These are phyloP conservation scores for Calosoma granatense DNA, from an alignment of 1,140 invertebrate genomes.

Conservation along the genomic window DNA sequence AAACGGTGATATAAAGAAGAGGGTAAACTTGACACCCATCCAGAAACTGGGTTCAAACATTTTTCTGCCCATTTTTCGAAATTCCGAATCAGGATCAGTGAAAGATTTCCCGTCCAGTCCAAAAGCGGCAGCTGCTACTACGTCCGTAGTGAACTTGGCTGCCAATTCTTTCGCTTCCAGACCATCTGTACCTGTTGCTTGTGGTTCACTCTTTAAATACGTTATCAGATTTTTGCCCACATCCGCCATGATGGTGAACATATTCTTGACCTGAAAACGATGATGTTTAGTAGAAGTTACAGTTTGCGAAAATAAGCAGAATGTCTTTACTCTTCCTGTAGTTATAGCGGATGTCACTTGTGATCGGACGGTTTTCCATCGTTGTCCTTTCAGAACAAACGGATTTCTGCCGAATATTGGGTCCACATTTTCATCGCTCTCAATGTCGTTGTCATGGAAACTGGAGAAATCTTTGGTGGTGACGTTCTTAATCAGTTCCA, in stretches of 20 bases:
- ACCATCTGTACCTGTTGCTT: conserved; percentile 9
- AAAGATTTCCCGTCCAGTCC: conserved; percentile 23
- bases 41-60: neutral
- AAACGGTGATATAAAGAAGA: neutral
- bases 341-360: neutral
- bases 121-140: conserved; percentile 22
- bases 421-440: conserved; percentile 27
- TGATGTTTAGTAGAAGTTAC: conserved; percentile 21
- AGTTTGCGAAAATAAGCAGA: neutral
- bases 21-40: neutral
- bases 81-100: conserved; percentile 19
- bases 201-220: conserved; percentile 12
- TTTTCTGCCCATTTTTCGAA: conserved; percentile 14
- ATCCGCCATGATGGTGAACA: conserved; percentile 17
- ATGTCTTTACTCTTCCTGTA: neutral
- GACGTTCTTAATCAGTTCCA: conserved; percentile 35
- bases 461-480: conserved; percentile 36
- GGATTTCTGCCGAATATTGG: conserved; percentile 29
- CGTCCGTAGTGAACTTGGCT: conserved; percentile 20
- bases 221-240: conserved; percentile 16
- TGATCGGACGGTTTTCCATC: conserved; percentile 30
- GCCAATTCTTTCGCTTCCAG: conserved; percentile 19
- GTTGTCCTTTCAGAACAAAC: conserved; percentile 25
- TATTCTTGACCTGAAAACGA: conserved; percentile 34
- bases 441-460: conserved; percentile 33